Evolutionary conservation across 2,797 vertebrate species (phyloP).

Genomic region (Rhyacichthys aspro): DNA sequence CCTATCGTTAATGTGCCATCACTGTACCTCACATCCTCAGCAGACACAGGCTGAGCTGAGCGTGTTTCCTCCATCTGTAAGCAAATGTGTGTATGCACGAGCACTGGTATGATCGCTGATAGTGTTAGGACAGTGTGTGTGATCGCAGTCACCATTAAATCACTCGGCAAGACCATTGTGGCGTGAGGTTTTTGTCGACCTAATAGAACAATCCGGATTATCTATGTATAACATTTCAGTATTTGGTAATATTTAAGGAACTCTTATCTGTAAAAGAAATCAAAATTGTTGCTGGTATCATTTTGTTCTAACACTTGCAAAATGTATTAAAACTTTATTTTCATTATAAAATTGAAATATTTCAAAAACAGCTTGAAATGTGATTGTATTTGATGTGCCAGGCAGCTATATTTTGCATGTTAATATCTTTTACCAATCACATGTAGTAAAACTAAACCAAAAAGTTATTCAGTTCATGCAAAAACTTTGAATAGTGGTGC

Average conservation of each 20-base stretch:
- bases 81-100: constrained; percentile 40
- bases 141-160: constrained; percentile 38
- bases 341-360: too few relatives aligned
- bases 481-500: too few relatives aligned
- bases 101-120: not conserved
- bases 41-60: constrained; percentile 74
- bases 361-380: too few relatives aligned
- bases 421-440: too few relatives aligned
- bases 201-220: constrained; percentile 24
- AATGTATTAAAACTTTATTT: too few relatives aligned
- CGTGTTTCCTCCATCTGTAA: constrained; percentile 79
- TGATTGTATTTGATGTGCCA: too few relatives aligned
- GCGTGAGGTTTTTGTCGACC: constrained; percentile 22
- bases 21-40: constrained; percentile 80
- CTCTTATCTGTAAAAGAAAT: too few relatives aligned
- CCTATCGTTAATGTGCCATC: constrained; percentile 85
- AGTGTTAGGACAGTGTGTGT: not conserved
- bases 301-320: too few relatives aligned
- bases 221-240: not conserved
- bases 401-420: too few relatives aligned
- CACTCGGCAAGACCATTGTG: constrained; percentile 33
- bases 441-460: too few relatives aligned
- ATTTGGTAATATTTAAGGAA: not conserved
- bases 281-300: too few relatives aligned
- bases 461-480: too few relatives aligned